Evolutionary conservation across 2,113 vertebrate species (phyloP).

Genomic region (Apteryx owenii): DNA sequence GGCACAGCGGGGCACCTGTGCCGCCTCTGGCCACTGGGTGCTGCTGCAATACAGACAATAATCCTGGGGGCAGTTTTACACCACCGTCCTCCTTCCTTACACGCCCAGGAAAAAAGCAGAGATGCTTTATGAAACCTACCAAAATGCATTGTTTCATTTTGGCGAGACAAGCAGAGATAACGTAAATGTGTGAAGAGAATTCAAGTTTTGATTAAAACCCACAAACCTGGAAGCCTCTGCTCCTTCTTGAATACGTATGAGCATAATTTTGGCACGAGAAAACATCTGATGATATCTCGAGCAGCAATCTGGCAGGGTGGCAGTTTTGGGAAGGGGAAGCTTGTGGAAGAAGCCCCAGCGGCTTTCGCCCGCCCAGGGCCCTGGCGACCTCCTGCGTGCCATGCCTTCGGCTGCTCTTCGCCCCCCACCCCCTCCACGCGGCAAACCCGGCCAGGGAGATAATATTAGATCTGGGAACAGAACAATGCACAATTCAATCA

Average conservation of each 20-base stretch:
- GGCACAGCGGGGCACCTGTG: background rate
- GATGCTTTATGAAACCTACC: background rate
- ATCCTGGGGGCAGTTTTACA: background rate
- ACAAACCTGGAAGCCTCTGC: background rate
- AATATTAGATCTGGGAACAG: background rate
- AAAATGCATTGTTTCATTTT: background rate
- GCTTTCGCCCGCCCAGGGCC: background rate
- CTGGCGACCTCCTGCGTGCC: background rate
- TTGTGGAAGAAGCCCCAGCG: background rate
- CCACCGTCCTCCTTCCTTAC: background rate
- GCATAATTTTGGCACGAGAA: background rate
- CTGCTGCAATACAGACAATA: background rate
- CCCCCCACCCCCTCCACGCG: background rate
- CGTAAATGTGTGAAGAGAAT: background rate
- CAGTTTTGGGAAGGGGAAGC: background rate
- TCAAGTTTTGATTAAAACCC: background rate
- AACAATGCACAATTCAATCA: background rate
- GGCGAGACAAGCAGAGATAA: background rate
- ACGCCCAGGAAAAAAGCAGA: background rate
- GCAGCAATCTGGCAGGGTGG: background rate
- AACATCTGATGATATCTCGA: background rate
- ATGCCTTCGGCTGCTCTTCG: fast-evolving
- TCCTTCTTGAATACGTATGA: background rate
- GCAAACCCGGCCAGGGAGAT: background rate
- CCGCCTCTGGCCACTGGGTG: too few relatives aligned